A percentile compares a stretch with the other conserved stretches of the same genome.
Conservation (phyloP, 2,888 invertebrate species). For the Spilarctia lutea region DNA sequence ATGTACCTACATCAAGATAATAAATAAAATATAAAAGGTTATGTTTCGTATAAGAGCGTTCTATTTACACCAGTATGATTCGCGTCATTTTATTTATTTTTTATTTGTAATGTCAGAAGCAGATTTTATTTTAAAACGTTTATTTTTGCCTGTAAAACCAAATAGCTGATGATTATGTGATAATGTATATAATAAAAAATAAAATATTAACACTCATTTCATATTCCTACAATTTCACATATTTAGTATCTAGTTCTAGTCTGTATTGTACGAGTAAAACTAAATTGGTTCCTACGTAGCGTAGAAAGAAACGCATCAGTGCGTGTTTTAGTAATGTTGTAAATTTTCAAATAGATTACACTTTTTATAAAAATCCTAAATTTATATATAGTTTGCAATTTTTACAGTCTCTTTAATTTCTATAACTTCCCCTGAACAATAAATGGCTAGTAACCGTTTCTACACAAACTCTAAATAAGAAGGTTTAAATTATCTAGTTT, state of each 20-base stretch:
- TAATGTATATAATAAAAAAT: not conserved
- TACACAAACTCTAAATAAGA: not conserved
- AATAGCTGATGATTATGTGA: not conserved
- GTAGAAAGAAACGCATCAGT: no score
- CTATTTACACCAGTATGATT: constrained; percentile 1
- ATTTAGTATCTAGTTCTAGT: not conserved
- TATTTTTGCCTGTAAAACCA: not conserved
- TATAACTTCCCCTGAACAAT: not conserved
- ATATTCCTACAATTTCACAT: constrained; percentile 21
- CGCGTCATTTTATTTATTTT: not conserved
- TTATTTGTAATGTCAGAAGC: not conserved
- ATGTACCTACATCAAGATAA: not conserved
- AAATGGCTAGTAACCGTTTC: not conserved
- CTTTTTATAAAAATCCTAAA: no score
- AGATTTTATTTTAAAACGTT: not conserved
- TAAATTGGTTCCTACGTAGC: not conserved
- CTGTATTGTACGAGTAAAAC: not conserved
- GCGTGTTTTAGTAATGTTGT: not conserved
- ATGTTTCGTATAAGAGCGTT: not conserved
- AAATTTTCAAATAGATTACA: no score
- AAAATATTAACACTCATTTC: constrained; percentile 9
- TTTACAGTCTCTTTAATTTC: not conserved
- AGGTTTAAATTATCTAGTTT: not conserved
- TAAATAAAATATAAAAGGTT: not conserved
- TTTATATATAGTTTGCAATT: not conserved